Conservation (phyloP, 2,888 invertebrate genomes). For the Pyrrhosoma nymphula region DNA sequence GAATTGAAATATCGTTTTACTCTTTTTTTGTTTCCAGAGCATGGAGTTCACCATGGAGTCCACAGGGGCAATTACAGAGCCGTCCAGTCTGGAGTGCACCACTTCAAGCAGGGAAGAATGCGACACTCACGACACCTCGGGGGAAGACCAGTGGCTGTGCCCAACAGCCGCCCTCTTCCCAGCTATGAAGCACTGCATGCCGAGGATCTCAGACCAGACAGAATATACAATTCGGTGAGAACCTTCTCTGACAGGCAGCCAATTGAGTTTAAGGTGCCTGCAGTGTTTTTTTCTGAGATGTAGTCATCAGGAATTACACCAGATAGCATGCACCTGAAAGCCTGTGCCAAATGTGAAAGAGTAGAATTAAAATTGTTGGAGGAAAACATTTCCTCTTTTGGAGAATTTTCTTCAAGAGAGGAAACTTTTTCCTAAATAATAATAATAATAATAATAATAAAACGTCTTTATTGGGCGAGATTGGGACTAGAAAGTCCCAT, state of each 20-base stretch:
- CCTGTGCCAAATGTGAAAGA: too few species aligned
- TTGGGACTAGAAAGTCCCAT: too few species aligned
- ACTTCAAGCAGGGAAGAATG: slow-evolving; percentile 75
- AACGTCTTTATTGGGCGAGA: too few species aligned
- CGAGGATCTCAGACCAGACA: background rate
- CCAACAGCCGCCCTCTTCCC: background rate
- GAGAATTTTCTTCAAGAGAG: too few species aligned
- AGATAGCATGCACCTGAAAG: too few species aligned
- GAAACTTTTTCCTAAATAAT: too few species aligned
- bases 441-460: too few species aligned
- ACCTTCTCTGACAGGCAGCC: background rate
- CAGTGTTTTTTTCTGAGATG: too few species aligned
- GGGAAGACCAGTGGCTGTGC: slow-evolving; percentile 68
- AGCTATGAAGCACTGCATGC: background rate
- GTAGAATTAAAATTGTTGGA: too few species aligned
- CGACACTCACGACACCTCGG: slow-evolving; percentile 77
- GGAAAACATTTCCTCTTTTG: too few species aligned
- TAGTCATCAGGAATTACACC: too few species aligned
- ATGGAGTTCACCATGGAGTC: slow-evolving; percentile 38
- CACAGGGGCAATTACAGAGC: slow-evolving; percentile 7
- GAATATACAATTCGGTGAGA: slow-evolving; percentile 47
- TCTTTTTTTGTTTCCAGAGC: slow-evolving; percentile 35
- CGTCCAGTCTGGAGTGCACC: slow-evolving; percentile 7
- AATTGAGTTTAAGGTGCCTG: background rate
- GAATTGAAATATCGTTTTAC: background rate